Evolutionary conservation across 2,888 invertebrate genomes (phyloP), one percentile per base, ranked within the genome.

Genomic region (Ochropleura plecta): DNA sequence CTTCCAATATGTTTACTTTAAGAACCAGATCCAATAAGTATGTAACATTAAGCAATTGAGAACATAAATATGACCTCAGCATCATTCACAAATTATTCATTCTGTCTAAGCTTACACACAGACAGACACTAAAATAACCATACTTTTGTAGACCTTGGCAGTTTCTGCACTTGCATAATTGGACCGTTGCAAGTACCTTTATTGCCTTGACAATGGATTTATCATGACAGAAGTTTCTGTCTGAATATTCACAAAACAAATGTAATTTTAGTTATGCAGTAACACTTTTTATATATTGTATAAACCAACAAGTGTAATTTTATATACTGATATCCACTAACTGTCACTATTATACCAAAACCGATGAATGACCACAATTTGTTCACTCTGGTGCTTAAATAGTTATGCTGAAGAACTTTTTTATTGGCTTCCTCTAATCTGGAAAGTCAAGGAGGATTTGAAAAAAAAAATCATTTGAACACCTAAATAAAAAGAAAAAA

Each of bases 1-100:
- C 7, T n/a, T 76, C 69, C 46, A 84, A 84, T 70, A 70, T 44
- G 81, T 63, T 81, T 84, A 60, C 53, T 57, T 76, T 81, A 76
- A 18, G 63, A 84, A 81, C 30, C 55, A 48, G 55, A 14, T 51
- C 55, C n/a, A 72, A 65, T 44, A 66, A 20, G 20, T 46, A 18
- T 10, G 65, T 5, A 40, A 51, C 4, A 40, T 7, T 10, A 30
- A 46, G 40, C 10, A 69, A 60, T 65, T 68, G n/a, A 67, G 40
- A 62, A 40, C 42, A 57, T 49, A 14, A 53, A 20, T 82, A 60
- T 78, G 62, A 69, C 57, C 60, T 48, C n/a, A 57, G 71, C 51
- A 68, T 62, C 3, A 68, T 65, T 60, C 20, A 62, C 40, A 64
- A 30, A 46, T 75, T 66, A 4, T 42, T 46, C 12, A 69, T 5